phyloP scores from a whole-genome alignment of 2,888 invertebrate species.

The Drosophila austrosaltans region DNA sequence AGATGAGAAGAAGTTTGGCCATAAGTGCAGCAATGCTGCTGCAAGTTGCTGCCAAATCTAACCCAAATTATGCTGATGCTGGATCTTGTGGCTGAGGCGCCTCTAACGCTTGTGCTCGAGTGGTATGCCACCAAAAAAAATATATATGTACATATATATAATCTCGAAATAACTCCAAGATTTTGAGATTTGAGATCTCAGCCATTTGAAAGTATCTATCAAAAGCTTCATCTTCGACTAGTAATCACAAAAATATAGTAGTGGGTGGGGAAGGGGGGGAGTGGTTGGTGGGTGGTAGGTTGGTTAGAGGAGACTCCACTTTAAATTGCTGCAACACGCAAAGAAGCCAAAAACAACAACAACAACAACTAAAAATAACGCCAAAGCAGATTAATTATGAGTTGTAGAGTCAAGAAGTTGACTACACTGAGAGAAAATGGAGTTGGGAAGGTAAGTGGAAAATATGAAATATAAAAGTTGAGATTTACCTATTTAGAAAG shows the following conservation, averaged over 20 bases:
- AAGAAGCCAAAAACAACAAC: constrained; percentile 5
- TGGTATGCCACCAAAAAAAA: constrained; percentile 48
- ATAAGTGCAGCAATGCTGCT: constrained; percentile 38
- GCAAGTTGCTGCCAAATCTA: constrained; percentile 64
- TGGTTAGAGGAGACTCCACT: constrained; percentile 55
- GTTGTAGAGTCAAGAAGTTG: neutral
- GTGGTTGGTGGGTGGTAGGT: constrained; percentile 1
- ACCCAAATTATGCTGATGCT: constrained; percentile 55
- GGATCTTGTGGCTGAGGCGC: constrained; percentile 39
- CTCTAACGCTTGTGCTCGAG: constrained; percentile 45
- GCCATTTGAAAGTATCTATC: constrained; percentile 70
- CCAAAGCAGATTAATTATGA: constrained; percentile 76
- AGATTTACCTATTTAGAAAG: no score
- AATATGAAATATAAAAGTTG: neutral
- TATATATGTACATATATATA: constrained; percentile 4
- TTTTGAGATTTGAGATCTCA: constrained; percentile 23
- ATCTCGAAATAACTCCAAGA: constrained; percentile 20
- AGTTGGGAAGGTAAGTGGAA: neutral
- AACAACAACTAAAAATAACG: constrained; percentile 45
- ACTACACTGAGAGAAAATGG: neutral
- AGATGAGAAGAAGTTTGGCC: neutral
- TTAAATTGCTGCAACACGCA: constrained; percentile 77
- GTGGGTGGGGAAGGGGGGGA: constrained; percentile 25
- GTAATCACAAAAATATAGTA: constrained; percentile 56
- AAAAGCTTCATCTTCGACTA: constrained; percentile 56